Conservation (phyloP, 1,140 invertebrate species). For the Oedothorax gibbosus region DNA sequence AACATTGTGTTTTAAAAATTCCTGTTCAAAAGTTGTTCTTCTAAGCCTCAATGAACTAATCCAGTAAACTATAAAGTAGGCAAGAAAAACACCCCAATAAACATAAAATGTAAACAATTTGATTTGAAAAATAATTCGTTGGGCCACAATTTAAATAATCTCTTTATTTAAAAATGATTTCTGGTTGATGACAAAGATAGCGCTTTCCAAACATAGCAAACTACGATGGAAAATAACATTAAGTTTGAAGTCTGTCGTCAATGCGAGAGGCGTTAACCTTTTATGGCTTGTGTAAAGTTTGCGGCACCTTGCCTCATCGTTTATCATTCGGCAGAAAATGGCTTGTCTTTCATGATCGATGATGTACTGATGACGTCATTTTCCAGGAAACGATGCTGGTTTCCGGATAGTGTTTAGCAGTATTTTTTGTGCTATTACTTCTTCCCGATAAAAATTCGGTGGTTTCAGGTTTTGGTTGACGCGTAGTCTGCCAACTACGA, state of each 20-base stretch:
- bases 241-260: slow-evolving; percentile 16
- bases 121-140: too few relatives aligned
- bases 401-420: slow-evolving; percentile 45
- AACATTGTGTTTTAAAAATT: too few relatives aligned
- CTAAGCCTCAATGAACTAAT: too few relatives aligned
- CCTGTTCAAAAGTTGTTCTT: too few relatives aligned
- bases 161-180: too few relatives aligned
- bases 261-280: slow-evolving; percentile 45
- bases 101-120: too few relatives aligned
- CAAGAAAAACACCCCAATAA: too few relatives aligned
- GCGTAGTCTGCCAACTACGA: too few relatives aligned
- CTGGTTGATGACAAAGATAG: too few relatives aligned
- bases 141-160: too few relatives aligned
- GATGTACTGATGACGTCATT: slow-evolving; percentile 49
- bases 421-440: not conserved
- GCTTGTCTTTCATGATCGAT: slow-evolving; percentile 58
- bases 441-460: slow-evolving; percentile 14
- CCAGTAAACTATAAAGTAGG: too few relatives aligned
- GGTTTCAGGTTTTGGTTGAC: not conserved
- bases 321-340: slow-evolving; percentile 60
- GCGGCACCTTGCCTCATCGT: slow-evolving; percentile 55
- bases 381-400: slow-evolving; percentile 50
- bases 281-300: slow-evolving; percentile 55
- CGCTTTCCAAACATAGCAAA: too few relatives aligned
- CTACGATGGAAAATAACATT: slow-evolving; percentile 46